A percentile compares a stretch with the other conserved stretches of the same genome.
These are phyloP conservation scores for Apteryx owenii DNA, from an alignment of 2,113 vertebrate species.

Conservation along the genomic window DNA sequence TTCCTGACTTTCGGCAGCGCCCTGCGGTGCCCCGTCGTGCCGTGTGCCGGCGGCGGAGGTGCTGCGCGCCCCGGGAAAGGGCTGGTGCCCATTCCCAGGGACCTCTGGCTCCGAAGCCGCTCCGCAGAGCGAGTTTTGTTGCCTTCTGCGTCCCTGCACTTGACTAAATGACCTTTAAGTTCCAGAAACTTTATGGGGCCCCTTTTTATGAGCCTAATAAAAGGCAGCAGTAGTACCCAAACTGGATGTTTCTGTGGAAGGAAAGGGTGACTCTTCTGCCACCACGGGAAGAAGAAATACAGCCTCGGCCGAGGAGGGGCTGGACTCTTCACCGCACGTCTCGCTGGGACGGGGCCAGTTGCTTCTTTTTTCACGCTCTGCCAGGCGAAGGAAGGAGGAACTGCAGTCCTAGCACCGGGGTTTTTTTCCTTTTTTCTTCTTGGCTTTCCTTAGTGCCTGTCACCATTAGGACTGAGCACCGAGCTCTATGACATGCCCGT, in stretches of 20 bases:
- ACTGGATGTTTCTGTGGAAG: slow-evolving; percentile 67
- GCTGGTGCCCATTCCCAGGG: not conserved
- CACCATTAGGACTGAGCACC: too few relatives aligned
- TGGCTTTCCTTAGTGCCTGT: too few relatives aligned
- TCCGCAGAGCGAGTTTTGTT: not conserved
- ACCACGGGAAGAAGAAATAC: slow-evolving; percentile 56
- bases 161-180: slow-evolving; percentile 72
- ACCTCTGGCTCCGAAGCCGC: not conserved
- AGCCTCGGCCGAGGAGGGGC: slow-evolving; percentile 12
- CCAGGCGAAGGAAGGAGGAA: not conserved
- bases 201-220: slow-evolving; percentile 76
- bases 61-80: too few relatives aligned
- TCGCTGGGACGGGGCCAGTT: not conserved
- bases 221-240: slow-evolving; percentile 54
- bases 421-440: not conserved
- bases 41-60: too few relatives aligned
- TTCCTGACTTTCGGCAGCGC: not conserved
- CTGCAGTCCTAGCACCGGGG: too few relatives aligned
- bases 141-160: slow-evolving; percentile 7
- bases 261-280: slow-evolving; percentile 12
- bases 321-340: slow-evolving; percentile 20
- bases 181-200: slow-evolving; percentile 63
- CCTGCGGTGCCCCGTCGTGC: too few relatives aligned
- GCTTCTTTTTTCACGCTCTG: not conserved
- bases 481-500: too few relatives aligned